Base-by-base conservation (phyloP, 2,888 invertebrate genomes). In the Drosophila paranaensis region DNA sequence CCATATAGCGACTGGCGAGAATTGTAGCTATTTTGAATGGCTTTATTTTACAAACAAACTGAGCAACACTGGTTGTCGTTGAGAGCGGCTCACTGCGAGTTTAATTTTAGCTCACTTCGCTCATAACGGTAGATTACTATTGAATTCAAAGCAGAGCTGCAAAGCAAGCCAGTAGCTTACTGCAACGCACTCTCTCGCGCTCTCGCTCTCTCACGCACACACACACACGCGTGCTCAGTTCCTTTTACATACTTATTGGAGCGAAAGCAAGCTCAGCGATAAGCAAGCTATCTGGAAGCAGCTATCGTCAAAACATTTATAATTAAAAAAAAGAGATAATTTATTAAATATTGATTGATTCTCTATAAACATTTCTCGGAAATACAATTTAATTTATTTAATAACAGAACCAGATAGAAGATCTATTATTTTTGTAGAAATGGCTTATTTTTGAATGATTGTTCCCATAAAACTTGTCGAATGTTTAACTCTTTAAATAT, bases 101-200 rank as follows among this genome's bases (percentile, higher is more conserved):
- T 48, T 48, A 48, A 48, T 30, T 48, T 30, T 48, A 48, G 48
- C 48, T 30, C n/a, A 56, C 56, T 48, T 20, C 13, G 40, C 48
- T 42, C 37, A 6, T 40, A 60, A 30, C 37, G 33, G 50, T 33
- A 20, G 16, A 20, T 48, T 14, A 13, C 51, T 37, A 14, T 20
- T 20, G 35, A 35, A 33, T 30, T 50, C 6, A 33, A 50, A 50
- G 16, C n/a, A n/a, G n/a, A 30, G 10, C n/a, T 46, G 30, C 30
- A 48, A 48, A 30, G n/a, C 6, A n/a, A 10, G 27, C 5, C 25
- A 45, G 43, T 43, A 11, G 11, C 43, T 43, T 20, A 43, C 43
- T 6, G 6, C 14, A 25, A 14, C 3, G n/a, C 9, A 27, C 25
- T 27, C 27, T 27, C 27, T 27, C 20, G 1, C 20, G 1, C 20